A percentile compares a stretch with the other conserved stretches of the same genome.
These are phyloP conservation scores for Pseudopipra pipra DNA, from an alignment of 2,113 vertebrate species.

Conservation along the genomic window DNA sequence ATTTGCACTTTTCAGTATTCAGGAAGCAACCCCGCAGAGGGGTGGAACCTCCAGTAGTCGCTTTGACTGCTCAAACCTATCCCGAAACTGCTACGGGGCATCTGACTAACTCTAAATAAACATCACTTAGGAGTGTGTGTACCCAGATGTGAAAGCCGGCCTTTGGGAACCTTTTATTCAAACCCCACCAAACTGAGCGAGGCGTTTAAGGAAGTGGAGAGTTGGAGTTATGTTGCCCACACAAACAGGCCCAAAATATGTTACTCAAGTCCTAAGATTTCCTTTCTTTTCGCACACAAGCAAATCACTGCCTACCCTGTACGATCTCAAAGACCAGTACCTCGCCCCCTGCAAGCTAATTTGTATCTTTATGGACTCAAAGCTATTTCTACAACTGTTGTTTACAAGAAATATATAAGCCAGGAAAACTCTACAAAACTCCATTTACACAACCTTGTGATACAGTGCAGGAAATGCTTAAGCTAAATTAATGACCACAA, in stretches of 20 bases:
- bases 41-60: background rate
- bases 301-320: background rate
- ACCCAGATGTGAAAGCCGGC: background rate
- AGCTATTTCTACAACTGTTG: background rate
- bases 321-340: background rate
- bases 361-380: background rate
- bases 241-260: background rate
- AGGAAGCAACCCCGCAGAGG: background rate
- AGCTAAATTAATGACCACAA: conserved; percentile 7
- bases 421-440: background rate
- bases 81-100: background rate
- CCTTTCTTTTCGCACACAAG: background rate
- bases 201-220: background rate
- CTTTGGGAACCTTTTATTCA: background rate
- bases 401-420: background rate
- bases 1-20: background rate
- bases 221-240: background rate
- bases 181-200: rapidly evolving
- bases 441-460: background rate
- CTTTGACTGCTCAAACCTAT: background rate
- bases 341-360: background rate
- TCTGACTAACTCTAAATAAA: background rate
- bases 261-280: background rate
- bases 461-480: conserved; percentile 15
- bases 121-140: rapidly evolving